Conservation (phyloP, 2,888 invertebrate genomes). For the Syrphus vitripennis region DNA sequence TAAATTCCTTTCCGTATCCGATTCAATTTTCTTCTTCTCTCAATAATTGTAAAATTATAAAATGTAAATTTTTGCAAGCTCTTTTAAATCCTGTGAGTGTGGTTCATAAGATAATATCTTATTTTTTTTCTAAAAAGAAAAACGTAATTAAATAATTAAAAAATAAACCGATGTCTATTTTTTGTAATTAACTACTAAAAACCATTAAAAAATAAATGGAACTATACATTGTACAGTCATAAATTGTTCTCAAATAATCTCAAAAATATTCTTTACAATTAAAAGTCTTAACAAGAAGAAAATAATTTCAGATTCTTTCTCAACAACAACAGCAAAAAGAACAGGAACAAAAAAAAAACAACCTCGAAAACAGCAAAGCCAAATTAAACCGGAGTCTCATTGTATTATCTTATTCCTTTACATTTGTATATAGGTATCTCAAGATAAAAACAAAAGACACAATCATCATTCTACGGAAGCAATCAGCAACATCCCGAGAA, state of each 20-base stretch:
- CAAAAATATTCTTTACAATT: background rate
- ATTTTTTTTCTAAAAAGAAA: background rate
- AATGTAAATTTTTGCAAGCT: no score
- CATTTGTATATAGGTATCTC: background rate
- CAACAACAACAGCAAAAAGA: background rate
- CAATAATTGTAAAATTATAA: no score
- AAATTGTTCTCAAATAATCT: background rate
- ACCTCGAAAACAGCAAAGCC: background rate
- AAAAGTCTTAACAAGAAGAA: background rate
- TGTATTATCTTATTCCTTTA: background rate
- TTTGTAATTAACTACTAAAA: background rate
- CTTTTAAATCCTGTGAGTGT: no score
- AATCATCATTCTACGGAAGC: constrained; percentile 16
- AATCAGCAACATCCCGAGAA: constrained; percentile 33
- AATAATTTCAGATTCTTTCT: background rate
- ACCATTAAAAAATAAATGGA: background rate
- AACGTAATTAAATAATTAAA: background rate
- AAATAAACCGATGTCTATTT: no score
- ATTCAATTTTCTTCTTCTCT: no score
- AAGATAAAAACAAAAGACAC: constrained; percentile 19
- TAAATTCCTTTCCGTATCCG: no score
- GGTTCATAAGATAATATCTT: no score
- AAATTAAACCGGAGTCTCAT: constrained; percentile 21
- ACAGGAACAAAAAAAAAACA: background rate
- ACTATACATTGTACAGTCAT: background rate